A percentile compares a stretch with the other conserved stretches of the same genome.
These are phyloP conservation scores for Semotilus atromaculatus DNA, from an alignment of 2,797 vertebrate genomes.

Conservation along the genomic window DNA sequence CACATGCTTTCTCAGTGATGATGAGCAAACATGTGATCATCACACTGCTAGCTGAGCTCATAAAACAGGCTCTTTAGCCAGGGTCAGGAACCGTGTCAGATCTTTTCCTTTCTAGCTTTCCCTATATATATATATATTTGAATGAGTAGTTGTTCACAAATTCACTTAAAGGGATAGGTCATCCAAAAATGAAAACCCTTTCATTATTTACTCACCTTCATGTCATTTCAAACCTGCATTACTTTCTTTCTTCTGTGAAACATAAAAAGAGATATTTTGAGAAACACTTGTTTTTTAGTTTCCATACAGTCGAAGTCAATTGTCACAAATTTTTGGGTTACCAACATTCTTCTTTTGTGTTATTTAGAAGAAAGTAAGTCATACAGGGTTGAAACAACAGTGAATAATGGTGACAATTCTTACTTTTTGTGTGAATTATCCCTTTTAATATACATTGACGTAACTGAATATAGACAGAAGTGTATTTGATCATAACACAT, in stretches of 20 bases:
- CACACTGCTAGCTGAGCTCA: constrained; percentile 32
- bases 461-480: background rate
- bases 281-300: background rate
- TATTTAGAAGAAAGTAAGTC: background rate
- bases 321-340: background rate
- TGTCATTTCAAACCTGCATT: background rate
- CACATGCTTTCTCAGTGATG: constrained; percentile 51
- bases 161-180: background rate
- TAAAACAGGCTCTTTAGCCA: background rate
- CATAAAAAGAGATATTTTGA: background rate
- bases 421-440: background rate
- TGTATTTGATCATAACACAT: background rate
- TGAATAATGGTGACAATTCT: background rate
- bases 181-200: background rate
- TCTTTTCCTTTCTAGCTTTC: background rate
- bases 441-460: background rate
- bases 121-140: background rate
- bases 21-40: constrained; percentile 48
- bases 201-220: background rate
- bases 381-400: background rate
- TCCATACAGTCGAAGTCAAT: background rate
- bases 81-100: background rate
- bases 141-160: background rate
- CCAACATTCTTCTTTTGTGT: background rate
- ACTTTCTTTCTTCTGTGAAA: background rate